Evolutionary conservation across 1,140 invertebrate species (phyloP).

Genomic region (Sminthurides bifidus): DNA sequence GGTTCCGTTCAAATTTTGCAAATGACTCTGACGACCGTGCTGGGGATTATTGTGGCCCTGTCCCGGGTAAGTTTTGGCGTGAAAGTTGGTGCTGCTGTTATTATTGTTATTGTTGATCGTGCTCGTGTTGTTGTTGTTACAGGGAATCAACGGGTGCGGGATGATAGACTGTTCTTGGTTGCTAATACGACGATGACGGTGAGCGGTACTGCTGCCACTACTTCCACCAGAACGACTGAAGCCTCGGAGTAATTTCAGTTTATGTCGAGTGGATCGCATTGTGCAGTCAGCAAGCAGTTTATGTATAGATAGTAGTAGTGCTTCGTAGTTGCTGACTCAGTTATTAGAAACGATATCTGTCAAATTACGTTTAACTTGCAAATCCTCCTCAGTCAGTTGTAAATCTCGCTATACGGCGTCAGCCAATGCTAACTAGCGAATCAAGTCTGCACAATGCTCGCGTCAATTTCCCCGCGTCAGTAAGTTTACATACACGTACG

Average conservation of each 20-base stretch:
- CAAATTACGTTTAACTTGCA: not conserved
- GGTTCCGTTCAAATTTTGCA: not conserved
- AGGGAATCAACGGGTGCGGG: not conserved
- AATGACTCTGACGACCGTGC: not conserved
- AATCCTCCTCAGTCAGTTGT: too few relatives aligned
- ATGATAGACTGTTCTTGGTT: not conserved
- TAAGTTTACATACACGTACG: too few relatives aligned
- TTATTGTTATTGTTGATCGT: slow-evolving; percentile 3
- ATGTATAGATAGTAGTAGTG: too few relatives aligned
- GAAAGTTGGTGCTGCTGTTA: slow-evolving; percentile 1
- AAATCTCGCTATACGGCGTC: too few relatives aligned
- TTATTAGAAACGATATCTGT: not conserved
- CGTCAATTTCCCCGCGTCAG: too few relatives aligned
- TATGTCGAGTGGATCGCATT: slow-evolving; percentile 31
- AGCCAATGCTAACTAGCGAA: too few relatives aligned
- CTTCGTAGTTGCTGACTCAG: too few relatives aligned
- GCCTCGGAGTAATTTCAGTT: slow-evolving; percentile 26
- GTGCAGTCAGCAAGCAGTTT: too few relatives aligned
- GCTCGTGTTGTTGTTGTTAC: not conserved
- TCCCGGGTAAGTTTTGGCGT: not conserved
- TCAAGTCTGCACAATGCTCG: too few relatives aligned
- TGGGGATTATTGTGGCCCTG: not conserved
- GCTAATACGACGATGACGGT: slow-evolving; percentile 1
- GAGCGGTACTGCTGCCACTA: slow-evolving; percentile 14
- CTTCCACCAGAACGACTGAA: slow-evolving; percentile 19